Base-by-base conservation (phyloP, 2,888 invertebrate species). In the Melanotus villosus region DNA sequence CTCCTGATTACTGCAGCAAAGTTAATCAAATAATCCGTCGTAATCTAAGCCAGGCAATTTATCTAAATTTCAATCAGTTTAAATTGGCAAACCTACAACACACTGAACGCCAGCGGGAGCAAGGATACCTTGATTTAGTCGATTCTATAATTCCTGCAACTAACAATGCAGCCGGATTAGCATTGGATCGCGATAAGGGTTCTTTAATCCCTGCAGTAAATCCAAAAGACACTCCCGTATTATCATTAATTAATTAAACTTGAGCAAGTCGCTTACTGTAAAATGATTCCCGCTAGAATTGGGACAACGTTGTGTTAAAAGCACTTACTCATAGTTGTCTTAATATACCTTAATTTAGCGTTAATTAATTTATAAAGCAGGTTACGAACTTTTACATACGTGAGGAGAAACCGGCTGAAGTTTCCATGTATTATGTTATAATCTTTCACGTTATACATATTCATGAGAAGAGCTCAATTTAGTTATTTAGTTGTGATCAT, bases 101-200 rank as follows among this genome's bases (percentile, higher is more conserved):
- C 50, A 47, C 64, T 68, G 68, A 50, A 65, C 36, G 58, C 65
- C 52, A 36, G 45, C 67, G 64, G 66, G 50, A 34, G 62, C 54
- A 65, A 65, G 38, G 47, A 58, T 65, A 65, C 69, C 65, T 60
- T 69, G 65, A 65, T 62, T 62, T 70, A 70, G 72, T 74, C 76
- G 71, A 76, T 77, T 79, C 78, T 75, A 77, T 78, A 77, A 79
- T 77, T 79, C 75, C 77, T 75, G 74, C 72, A 75, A 74, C 76
- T 78, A 77, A 79, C 78, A 78, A 77, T 79, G 78, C 78, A 76
- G 75, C 73, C 62, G 77, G 78, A 78, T 79, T 79, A 79, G 74
- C 75, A 76, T 75, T 73, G 74, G 72, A 79, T 78, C 78, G 74
- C 74, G 79, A 79, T 79, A 78, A 79, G 78, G 77, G 77, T 75